Evolutionary conservation across 1,140 invertebrate genomes (phyloP).

Genomic region (Ctenoplectra terminalis): DNA sequence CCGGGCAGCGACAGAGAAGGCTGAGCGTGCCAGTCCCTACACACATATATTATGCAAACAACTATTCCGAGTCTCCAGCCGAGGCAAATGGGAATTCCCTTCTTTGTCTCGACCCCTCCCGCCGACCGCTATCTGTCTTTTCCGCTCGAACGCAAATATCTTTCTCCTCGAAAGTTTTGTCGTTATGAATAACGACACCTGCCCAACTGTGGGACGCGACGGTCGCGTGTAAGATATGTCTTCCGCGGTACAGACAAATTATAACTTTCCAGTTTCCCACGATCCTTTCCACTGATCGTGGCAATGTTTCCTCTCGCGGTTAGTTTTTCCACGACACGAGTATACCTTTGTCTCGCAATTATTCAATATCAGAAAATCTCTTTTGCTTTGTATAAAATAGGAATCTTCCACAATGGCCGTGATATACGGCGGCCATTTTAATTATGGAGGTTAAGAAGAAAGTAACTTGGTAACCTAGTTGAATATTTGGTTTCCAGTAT

Average conservation of each 20-base stretch:
- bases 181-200: constrained; percentile 40
- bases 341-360: background rate
- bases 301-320: background rate
- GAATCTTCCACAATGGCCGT: no score
- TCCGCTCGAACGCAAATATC: constrained; percentile 41
- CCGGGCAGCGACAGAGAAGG: background rate
- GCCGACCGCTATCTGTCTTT: constrained; percentile 28
- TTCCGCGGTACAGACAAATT: constrained; percentile 29
- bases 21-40: no score
- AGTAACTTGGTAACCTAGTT: background rate
- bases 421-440: background rate
- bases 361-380: background rate
- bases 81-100: constrained; percentile 34
- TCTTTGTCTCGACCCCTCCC: constrained; percentile 16
- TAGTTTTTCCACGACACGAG: background rate
- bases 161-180: constrained; percentile 19
- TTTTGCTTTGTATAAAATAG: background rate
- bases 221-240: constrained; percentile 23
- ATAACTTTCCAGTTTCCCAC: constrained; percentile 15
- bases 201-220: constrained; percentile 14
- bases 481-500: no score
- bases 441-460: no score
- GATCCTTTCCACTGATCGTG: background rate
- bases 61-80: background rate
- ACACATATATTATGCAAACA: constrained; percentile 15